Percentiles rank a stretch among this genome's conserved stretches.
Evolutionary conservation across 2,888 invertebrate species (phyloP).

Genomic region (Monopis laevigella): DNA sequence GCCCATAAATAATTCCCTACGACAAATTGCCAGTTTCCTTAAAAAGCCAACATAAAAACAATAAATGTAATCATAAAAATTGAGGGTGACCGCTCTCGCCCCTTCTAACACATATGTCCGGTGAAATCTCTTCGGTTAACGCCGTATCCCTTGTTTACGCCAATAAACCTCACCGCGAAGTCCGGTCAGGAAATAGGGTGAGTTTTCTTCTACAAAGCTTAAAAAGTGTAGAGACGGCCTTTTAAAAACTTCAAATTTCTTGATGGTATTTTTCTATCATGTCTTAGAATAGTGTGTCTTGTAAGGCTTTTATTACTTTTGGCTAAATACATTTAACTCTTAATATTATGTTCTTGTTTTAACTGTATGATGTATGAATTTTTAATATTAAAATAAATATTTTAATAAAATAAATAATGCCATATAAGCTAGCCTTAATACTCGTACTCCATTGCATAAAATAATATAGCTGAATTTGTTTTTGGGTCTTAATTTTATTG

Average conservation of each 20-base stretch:
- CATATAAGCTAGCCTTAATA: too few relatives aligned
- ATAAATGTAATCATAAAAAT: slow-evolving; percentile 4
- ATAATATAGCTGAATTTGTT: too few relatives aligned
- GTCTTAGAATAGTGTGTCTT: too few relatives aligned
- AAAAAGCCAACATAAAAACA: not conserved
- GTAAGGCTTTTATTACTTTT: too few relatives aligned
- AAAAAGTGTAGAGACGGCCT: slow-evolving; percentile 17
- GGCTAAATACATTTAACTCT: too few relatives aligned
- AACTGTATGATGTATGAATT: too few relatives aligned
- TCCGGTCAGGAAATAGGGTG: slow-evolving; percentile 57
- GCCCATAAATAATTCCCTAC: not conserved
- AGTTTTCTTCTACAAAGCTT: slow-evolving; percentile 54
- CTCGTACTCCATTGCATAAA: too few relatives aligned
- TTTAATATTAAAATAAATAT: too few relatives aligned
- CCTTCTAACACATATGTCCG: slow-evolving; percentile 37
- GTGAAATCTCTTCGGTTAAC: slow-evolving; percentile 38
- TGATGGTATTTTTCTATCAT: not conserved
- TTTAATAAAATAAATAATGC: too few relatives aligned
- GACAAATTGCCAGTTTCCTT: not conserved
- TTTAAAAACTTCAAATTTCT: not conserved
- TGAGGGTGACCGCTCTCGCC: slow-evolving; percentile 11
- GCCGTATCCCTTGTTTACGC: slow-evolving; percentile 45
- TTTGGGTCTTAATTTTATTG: too few relatives aligned
- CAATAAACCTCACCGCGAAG: slow-evolving; percentile 58
- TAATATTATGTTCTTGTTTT: too few relatives aligned